Base-by-base conservation (phyloP, 35 echinoderm and acorn worm species). In the Patiria miniata region DNA sequence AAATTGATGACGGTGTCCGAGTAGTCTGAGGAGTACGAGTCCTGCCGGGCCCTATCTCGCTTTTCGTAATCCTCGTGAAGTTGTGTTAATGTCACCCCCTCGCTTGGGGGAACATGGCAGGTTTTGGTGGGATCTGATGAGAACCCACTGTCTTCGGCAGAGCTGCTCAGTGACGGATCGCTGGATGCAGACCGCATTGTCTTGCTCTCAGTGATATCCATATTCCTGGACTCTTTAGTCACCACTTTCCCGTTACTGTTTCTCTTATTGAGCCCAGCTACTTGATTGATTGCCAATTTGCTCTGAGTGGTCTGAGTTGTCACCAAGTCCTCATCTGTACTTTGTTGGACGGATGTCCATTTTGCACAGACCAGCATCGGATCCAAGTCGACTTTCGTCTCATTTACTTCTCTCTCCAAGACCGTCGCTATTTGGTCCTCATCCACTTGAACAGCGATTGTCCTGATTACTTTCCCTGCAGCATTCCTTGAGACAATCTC, bases 1-100 rank as follows among this genome's bases (percentile, higher is more conserved):
- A 88, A 87, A 57, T 87, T 55, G 18, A 92, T 87, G 57, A 86
- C 80, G 7, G 78, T 87, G 29, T 91, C 90, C 9, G 88, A 90
- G 60, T 55, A 80, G 28, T 92, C 77, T 4, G 85, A 87, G 19
- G 82, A 84, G 26, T 84, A 83, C 14, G 79, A 84, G 14, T 78
- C 40, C 37, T 82, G 87, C 40, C 78, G 39, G 28, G 51, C 38
- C 3, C 37, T 9, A 3, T 59, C 16, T 42, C 9, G 57, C 39
- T n/a, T 73, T 23, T 36, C 30, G 16, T 73, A 73, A 10, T 73
- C 65, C 18, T 73, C 26, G 26, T 73, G 65, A 10, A 73, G 65
- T 73, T 73, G 65, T 32, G 22, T 7, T 30, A 73, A 30, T 9
- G 65, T 73, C 29, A 73, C 23, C 29, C 65, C 65, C 1, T 73